Evolutionary conservation across 2,888 invertebrate genomes (phyloP), one percentile per base, ranked within the genome.

Genomic region (Pammene aurita): DNA sequence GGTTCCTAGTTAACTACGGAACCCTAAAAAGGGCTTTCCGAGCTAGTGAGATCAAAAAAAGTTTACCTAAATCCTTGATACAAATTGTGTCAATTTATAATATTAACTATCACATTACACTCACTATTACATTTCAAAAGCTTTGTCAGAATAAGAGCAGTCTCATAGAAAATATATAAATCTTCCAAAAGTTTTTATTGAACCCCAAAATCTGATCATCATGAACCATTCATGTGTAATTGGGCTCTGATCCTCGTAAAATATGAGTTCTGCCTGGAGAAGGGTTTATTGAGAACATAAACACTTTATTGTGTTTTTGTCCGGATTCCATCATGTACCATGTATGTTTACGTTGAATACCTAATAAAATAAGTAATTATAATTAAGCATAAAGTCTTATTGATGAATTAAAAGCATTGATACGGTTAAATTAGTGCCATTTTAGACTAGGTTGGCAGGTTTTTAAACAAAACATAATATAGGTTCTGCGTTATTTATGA

Each of bases 161-260:
- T 79, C 80, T 81, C 78, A 83, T 87, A 87, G 84, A 75, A 73
- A 79, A 78, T 71, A 38, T 77, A 89, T 91, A 92, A 91, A 91
- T 91, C 88, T 88, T 80, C 70, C 73, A 76, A 77, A 82, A 83
- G 78, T 80, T 87, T 90, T 92, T 91, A 88, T 89, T 85, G 84
- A 79, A 77, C 78, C 82, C 85, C 82, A 85, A 88, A 90, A 89
- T 87, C 83, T 86, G 91, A 87, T 89, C 90, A 88, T 88, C 89
- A 88, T 84, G 90, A 89, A 90, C 89, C 90, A 88, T 91, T 88
- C 85, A 88, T 77, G 80, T 84, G 89, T 92, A 92, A 92, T 92
- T 92, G 91, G 92, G 87, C 84, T 89, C 88, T 86, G 84, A 84
- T 85, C 74, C 84, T 81, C 84, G 88, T 90, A 90, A 92, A 89